Conservation (phyloP, 1,140 invertebrate genomes). For the Hirudo medicinalis region DNA sequence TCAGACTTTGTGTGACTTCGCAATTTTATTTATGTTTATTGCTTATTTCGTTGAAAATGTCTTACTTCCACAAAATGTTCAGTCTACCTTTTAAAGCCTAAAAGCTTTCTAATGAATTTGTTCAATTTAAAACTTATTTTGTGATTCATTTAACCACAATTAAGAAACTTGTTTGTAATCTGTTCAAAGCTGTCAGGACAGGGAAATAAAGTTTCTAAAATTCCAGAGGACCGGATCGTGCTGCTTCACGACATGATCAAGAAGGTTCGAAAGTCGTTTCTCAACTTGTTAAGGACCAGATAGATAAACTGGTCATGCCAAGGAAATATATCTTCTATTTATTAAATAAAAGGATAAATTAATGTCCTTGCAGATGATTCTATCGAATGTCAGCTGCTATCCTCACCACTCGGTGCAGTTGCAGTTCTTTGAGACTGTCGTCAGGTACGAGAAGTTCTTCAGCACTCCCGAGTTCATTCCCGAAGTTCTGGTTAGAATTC, state of each 20-base stretch:
- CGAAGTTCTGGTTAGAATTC: slow-evolving; percentile 39
- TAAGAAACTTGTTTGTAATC: slow-evolving; percentile 12
- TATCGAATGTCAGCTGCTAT: slow-evolving; percentile 42
- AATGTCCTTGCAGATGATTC: slow-evolving; percentile 37
- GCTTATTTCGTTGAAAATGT: no score
- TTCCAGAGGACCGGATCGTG: not conserved
- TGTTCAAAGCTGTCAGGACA: not conserved
- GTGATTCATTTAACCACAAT: no score
- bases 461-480: slow-evolving; percentile 42
- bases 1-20: not conserved
- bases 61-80: not conserved
- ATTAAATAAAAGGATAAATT: not conserved
- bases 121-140: no score
- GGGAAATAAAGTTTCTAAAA: not conserved
- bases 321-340: no score
- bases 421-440: slow-evolving; percentile 47
- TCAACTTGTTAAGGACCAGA: no score
- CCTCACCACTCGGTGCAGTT: slow-evolving; percentile 43
- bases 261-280: not conserved
- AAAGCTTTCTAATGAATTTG: not conserved
- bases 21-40: no score
- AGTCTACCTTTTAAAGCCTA: not conserved
- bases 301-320: no score
- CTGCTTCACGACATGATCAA: slow-evolving; percentile 3
- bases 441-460: slow-evolving; percentile 50